A percentile compares a stretch with the other conserved stretches of the same genome.
phyloP scores from a whole-genome alignment of 2,797 vertebrate species.

The Enteromius unitaeniatus region DNA sequence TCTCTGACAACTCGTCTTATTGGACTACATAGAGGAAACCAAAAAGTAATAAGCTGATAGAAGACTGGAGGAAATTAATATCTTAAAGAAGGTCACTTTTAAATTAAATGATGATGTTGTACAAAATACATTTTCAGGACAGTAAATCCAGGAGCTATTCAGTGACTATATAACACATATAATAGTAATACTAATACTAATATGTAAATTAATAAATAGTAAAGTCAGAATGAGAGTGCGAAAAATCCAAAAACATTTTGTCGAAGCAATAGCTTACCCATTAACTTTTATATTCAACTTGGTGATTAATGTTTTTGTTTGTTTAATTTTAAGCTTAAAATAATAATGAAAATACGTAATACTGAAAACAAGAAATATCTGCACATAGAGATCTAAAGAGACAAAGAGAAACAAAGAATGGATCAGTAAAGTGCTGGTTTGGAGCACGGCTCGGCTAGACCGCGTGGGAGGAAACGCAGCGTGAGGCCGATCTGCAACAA shows the following conservation, averaged over 20 bases:
- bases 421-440: conserved; percentile 18
- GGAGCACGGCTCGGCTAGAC: conserved; percentile 13
- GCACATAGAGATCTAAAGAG: background rate
- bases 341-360: too few species aligned
- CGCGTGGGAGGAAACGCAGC: conserved; percentile 9
- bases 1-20: conserved; percentile 55
- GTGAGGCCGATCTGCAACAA: conserved; percentile 8
- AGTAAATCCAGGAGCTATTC: conserved; percentile 18
- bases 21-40: conserved; percentile 37
- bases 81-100: conserved; percentile 25
- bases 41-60: conserved; percentile 27
- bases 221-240: background rate
- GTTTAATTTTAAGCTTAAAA: background rate
- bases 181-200: too few species aligned
- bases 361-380: background rate
- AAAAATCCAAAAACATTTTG: background rate
- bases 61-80: conserved; percentile 36
- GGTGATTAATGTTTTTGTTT: background rate
- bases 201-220: too few species aligned
- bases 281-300: background rate
- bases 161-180: background rate
- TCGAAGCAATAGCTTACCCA: background rate
- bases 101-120: conserved; percentile 53
- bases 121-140: conserved; percentile 41
- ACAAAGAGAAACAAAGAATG: background rate